These are phyloP conservation scores for Dicranocentrus wangi DNA, from an alignment of 2,888 invertebrate species.

Conservation along the genomic window DNA sequence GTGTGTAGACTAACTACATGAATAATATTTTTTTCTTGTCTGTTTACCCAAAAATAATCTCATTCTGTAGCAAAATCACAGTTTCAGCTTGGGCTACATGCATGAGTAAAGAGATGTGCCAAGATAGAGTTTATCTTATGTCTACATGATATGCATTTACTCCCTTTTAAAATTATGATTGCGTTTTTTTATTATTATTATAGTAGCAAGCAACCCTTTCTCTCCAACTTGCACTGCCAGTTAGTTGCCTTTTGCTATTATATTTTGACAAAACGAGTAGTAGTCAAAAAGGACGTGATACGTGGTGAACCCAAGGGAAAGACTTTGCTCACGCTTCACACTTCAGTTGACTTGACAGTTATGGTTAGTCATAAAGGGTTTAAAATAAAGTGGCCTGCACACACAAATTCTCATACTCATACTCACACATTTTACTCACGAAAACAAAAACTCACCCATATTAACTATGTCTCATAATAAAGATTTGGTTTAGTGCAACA, in stretches of 20 bases:
- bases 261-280: constrained; percentile 6
- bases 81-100: background rate
- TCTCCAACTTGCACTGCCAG: background rate
- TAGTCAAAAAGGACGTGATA: too few relatives aligned
- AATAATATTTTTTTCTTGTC: background rate
- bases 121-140: constrained; percentile 3
- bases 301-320: constrained; percentile 7
- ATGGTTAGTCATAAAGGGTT: constrained; percentile 20
- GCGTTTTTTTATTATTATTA: constrained; percentile 6
- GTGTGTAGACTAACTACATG: too few relatives aligned
- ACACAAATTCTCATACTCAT: too few relatives aligned
- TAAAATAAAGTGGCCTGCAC: background rate
- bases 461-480: too few relatives aligned
- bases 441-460: too few relatives aligned
- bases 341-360: constrained; percentile 30
- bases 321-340: constrained; percentile 34
- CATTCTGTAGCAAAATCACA: background rate
- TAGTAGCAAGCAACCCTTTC: constrained; percentile 15
- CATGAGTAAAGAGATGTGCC: constrained; percentile 23
- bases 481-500: background rate
- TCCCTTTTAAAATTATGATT: background rate
- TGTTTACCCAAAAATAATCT: constrained; percentile 16
- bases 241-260: background rate
- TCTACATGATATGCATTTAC: background rate
- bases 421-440: background rate